Evolutionary conservation across 2,797 vertebrate species (phyloP).

Genomic region (Anabacerthia variegaticeps): DNA sequence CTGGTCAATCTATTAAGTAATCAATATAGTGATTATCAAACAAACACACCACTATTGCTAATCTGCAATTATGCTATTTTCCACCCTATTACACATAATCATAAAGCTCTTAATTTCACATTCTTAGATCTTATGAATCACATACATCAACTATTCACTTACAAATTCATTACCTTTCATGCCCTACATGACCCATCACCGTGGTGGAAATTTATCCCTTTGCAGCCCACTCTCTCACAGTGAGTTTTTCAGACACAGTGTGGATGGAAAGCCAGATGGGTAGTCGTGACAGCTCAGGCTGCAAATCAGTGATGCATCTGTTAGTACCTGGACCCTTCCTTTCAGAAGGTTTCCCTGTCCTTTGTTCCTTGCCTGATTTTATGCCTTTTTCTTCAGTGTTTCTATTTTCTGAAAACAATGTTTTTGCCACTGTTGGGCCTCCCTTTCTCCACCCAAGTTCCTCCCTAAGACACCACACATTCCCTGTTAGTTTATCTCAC

Average conservation of each 20-base stretch:
- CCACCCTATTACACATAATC: background rate
- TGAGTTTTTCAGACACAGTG: background rate
- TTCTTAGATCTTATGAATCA: background rate
- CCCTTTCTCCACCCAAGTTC: background rate
- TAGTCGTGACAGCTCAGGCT: fast-evolving
- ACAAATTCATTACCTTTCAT: background rate
- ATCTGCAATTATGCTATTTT: slow-evolving; percentile 4
- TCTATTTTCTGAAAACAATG: background rate
- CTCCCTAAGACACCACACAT: fast-evolving
- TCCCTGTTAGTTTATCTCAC: fast-evolving
- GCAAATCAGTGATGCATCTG: background rate
- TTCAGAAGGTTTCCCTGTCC: background rate
- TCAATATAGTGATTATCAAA: background rate
- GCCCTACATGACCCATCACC: background rate
- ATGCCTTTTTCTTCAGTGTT: background rate
- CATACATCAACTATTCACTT: background rate
- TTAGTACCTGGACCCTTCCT: background rate
- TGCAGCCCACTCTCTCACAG: background rate
- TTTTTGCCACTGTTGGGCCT: background rate
- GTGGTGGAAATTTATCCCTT: background rate
- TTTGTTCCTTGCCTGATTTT: background rate
- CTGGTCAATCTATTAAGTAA: slow-evolving; percentile 1
- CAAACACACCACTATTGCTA: background rate
- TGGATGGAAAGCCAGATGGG: background rate
- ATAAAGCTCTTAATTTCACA: background rate